These are phyloP conservation scores for Lepus oiostolus DNA, from an alignment of 2,797 vertebrate species.

Conservation along the genomic window DNA sequence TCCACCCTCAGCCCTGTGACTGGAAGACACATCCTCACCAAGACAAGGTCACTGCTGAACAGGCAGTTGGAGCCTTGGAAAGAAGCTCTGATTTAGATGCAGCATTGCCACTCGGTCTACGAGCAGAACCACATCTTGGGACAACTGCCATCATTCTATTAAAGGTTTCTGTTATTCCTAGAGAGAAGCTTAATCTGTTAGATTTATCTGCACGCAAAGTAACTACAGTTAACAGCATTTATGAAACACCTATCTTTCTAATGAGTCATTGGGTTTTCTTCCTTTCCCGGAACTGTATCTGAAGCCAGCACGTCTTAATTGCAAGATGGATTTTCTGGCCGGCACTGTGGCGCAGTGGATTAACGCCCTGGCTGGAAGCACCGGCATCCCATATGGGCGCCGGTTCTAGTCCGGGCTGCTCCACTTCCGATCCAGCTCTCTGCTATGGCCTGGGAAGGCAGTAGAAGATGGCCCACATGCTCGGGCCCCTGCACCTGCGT, in stretches of 20 bases:
- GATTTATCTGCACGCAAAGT: not conserved
- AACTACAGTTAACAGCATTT: slow-evolving; percentile 16
- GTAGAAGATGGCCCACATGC: no score
- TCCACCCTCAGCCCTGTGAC: not conserved
- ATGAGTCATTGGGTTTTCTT: not conserved
- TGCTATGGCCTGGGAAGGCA: no score
- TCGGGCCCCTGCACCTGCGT: no score
- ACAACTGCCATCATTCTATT: not conserved
- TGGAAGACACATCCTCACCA: not conserved
- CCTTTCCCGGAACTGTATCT: not conserved
- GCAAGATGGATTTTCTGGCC: not conserved
- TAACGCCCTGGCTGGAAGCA: no score
- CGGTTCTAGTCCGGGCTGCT: no score
- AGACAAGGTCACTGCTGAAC: not conserved
- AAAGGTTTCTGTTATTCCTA: not conserved
- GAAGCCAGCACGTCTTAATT: not conserved
- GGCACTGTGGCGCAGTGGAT: no score
- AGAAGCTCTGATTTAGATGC: not conserved
- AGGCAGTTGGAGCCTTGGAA: not conserved
- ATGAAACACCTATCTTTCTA: slow-evolving; percentile 5
- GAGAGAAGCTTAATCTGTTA: not conserved
- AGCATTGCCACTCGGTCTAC: not conserved
- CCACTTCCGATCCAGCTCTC: no score
- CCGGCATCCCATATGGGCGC: no score
- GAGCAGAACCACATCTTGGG: not conserved